These are phyloP conservation scores for Hapalemur alaotrensis DNA, from an alignment of 2,797 vertebrate genomes.

Conservation along the genomic window DNA sequence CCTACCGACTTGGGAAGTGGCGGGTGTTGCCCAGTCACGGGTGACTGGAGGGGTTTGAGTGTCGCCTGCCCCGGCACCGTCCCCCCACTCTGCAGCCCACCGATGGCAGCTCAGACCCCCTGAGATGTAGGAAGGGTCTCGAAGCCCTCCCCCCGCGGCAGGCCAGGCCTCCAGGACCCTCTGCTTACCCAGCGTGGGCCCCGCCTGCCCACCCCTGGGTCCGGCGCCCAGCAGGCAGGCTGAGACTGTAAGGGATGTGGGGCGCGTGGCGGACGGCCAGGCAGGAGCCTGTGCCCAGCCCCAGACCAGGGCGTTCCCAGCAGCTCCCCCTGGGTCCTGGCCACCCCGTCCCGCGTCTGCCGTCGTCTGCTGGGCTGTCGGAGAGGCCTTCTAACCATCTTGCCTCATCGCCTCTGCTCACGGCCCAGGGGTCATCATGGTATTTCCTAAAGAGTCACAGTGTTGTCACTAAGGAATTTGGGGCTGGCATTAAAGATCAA, in stretches of 20 bases:
- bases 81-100: not conserved
- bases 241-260: accelerated
- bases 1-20: accelerated
- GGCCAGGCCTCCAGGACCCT: not conserved
- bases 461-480: not conserved
- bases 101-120: not conserved
- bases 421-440: not conserved
- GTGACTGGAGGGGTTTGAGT: accelerated
- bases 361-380: not conserved
- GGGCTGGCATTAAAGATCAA: not conserved
- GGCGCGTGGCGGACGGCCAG: accelerated
- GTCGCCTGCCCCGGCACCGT: accelerated
- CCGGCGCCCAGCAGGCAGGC: not conserved
- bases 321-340: not conserved
- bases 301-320: not conserved
- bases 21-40: accelerated
- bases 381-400: not conserved
- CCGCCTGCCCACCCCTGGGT: accelerated
- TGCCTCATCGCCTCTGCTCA: not conserved
- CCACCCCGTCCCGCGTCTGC: accelerated
- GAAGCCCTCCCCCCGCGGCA: accelerated
- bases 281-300: not conserved
- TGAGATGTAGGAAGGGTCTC: not conserved
- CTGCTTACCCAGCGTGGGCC: too few relatives aligned
- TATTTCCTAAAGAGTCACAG: not conserved